Conservation (phyloP, 2,888 invertebrate genomes). For the Agonum fuliginosum region DNA sequence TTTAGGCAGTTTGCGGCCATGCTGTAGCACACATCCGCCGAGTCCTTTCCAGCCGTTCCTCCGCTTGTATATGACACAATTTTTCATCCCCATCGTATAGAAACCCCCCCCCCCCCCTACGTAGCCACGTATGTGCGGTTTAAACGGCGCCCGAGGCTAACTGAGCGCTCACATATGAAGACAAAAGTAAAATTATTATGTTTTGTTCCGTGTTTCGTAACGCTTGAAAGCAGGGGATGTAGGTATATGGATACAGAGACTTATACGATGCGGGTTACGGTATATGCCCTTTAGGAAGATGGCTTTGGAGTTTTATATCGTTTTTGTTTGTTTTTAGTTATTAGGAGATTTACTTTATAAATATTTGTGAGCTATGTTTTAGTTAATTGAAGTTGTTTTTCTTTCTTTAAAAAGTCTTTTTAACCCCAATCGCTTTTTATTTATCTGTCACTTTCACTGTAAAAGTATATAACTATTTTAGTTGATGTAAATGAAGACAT, state of each 20-base stretch:
- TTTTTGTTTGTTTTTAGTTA: too few relatives aligned
- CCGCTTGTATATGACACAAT: slow-evolving; percentile 40
- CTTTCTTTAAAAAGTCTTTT: too few relatives aligned
- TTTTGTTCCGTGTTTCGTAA: slow-evolving; percentile 11
- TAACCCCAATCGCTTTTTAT: too few relatives aligned
- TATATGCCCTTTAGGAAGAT: background rate
- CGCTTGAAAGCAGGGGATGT: background rate
- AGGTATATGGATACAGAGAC: background rate
- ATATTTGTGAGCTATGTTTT: too few relatives aligned
- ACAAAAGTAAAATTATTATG: slow-evolving; percentile 42
- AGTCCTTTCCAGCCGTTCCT: background rate
- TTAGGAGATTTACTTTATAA: too few relatives aligned
- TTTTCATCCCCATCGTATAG: slow-evolving; percentile 11
- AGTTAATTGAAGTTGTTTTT: too few relatives aligned
- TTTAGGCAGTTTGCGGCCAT: background rate
- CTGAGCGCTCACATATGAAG: slow-evolving; percentile 13
- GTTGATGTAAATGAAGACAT: too few relatives aligned
- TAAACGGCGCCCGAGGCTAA: slow-evolving; percentile 27
- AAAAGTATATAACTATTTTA: too few relatives aligned
- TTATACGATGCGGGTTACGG: too few relatives aligned
- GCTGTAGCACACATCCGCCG: background rate
- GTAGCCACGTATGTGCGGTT: background rate
- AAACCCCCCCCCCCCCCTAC: too few relatives aligned
- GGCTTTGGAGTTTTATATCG: background rate
- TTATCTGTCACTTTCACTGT: too few relatives aligned